Evolutionary conservation across 2,113 vertebrate genomes (phyloP).

Genomic region (Acrocephalus kingi): DNA sequence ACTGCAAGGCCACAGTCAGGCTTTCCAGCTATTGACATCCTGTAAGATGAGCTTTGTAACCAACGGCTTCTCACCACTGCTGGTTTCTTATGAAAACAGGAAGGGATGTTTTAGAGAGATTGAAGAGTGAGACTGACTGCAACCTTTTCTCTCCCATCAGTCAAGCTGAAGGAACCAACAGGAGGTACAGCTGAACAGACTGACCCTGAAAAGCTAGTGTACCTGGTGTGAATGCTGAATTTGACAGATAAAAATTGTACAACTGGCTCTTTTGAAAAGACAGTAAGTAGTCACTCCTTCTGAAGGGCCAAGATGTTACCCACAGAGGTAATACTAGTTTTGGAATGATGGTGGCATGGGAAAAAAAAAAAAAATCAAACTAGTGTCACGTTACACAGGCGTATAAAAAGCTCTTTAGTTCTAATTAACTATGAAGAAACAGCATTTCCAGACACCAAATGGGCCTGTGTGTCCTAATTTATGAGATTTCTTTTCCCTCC

Average conservation of each 20-base stretch:
- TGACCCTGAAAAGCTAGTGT: not conserved
- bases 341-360: not conserved
- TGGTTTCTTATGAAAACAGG: not conserved
- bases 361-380: not conserved
- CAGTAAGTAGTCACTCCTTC: not conserved
- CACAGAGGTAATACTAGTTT: not conserved
- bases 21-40: not conserved
- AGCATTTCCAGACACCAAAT: not conserved
- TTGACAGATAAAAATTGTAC: not conserved
- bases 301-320: not conserved
- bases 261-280: not conserved
- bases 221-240: not conserved
- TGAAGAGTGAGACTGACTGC: not conserved
- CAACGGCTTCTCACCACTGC: not conserved
- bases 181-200: not conserved
- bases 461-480: not conserved
- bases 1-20: not conserved
- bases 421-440: not conserved
- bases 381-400: not conserved
- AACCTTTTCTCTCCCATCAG: not conserved
- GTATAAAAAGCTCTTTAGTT: not conserved
- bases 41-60: not conserved
- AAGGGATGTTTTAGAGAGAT: conserved; percentile 22
- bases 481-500: not conserved
- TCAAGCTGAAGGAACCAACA: not conserved